Conservation (phyloP, 2,113 vertebrate species). For the Phyllopteryx taeniolatus region DNA sequence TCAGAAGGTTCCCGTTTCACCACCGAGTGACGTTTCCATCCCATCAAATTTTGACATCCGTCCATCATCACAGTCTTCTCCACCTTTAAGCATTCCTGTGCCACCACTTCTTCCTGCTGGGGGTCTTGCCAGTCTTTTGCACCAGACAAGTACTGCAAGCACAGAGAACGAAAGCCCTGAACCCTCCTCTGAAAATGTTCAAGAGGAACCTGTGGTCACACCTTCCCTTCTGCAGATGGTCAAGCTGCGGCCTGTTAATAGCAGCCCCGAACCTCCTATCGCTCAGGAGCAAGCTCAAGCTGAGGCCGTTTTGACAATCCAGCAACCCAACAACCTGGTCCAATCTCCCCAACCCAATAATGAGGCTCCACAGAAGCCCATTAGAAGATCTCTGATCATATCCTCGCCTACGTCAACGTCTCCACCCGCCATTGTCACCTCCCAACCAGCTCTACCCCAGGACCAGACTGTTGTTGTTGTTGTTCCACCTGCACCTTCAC, state of each 20-base stretch:
- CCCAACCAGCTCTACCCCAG: constrained; percentile 20
- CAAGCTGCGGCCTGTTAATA: constrained; percentile 78
- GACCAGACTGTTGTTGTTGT: constrained; percentile 23
- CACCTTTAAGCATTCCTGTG: constrained; percentile 22
- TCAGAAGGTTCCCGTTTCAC: constrained; percentile 17
- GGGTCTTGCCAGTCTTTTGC: constrained; percentile 16
- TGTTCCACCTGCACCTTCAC: constrained; percentile 20
- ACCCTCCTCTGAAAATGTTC: constrained; percentile 58
- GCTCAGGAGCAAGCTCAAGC: constrained; percentile 25
- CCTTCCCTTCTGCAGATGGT: constrained; percentile 85
- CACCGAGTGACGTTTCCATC: constrained; percentile 18
- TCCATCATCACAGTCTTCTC: constrained; percentile 10
- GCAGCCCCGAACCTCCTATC: constrained; percentile 35
- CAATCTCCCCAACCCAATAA: constrained; percentile 21
- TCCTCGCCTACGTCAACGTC: constrained; percentile 24
- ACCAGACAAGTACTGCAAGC: constrained; percentile 22
- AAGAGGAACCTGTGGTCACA: constrained; percentile 78
- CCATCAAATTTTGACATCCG: constrained; percentile 13
- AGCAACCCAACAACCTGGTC: constrained; percentile 8
- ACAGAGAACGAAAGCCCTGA: constrained; percentile 52
- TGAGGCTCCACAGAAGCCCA: constrained; percentile 81
- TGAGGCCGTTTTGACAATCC: constrained; percentile 28
- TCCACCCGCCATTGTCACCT: constrained; percentile 17
- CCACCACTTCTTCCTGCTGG: constrained; percentile 40
- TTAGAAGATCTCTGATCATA: constrained; percentile 76